Evolutionary conservation across 2,888 invertebrate genomes (phyloP).

Genomic region (Myathropa florea): DNA sequence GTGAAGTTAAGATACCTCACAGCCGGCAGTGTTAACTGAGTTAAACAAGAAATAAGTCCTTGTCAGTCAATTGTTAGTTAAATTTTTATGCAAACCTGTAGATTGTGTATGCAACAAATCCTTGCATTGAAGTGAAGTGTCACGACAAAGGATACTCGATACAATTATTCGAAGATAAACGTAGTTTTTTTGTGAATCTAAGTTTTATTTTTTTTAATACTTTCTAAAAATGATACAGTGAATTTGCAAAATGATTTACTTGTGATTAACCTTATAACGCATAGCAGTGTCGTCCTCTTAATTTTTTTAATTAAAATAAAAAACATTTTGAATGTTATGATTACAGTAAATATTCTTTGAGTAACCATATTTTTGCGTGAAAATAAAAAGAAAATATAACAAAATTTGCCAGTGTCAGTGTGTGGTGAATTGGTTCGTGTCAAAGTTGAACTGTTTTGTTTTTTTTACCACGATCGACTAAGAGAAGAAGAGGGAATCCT

Average conservation of each 20-base stretch:
- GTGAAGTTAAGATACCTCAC: constrained; percentile 11
- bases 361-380: background rate
- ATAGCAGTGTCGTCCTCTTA: background rate
- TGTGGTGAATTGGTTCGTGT: constrained; percentile 70
- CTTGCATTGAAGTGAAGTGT: constrained; percentile 37
- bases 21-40: constrained; percentile 3
- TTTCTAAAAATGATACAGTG: background rate
- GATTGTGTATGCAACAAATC: constrained; percentile 37
- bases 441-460: constrained; percentile 41
- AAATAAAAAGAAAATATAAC: background rate
- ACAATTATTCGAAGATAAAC: constrained; percentile 15
- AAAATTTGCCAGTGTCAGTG: constrained; percentile 16
- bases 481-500: constrained; percentile 4
- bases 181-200: background rate
- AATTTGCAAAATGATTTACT: constrained; percentile 41
- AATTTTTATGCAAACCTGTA: constrained; percentile 44
- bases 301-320: background rate
- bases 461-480: constrained; percentile 22
- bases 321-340: constrained; percentile 29
- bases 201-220: background rate
- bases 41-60: background rate
- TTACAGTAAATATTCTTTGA: constrained; percentile 17
- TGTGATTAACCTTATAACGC: constrained; percentile 7
- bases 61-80: background rate
- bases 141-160: background rate